Percentiles rank a stretch among this genome's conserved stretches.
Conservation (phyloP, 2,113 vertebrate species). For the Acrocephalus arundinaceus region DNA sequence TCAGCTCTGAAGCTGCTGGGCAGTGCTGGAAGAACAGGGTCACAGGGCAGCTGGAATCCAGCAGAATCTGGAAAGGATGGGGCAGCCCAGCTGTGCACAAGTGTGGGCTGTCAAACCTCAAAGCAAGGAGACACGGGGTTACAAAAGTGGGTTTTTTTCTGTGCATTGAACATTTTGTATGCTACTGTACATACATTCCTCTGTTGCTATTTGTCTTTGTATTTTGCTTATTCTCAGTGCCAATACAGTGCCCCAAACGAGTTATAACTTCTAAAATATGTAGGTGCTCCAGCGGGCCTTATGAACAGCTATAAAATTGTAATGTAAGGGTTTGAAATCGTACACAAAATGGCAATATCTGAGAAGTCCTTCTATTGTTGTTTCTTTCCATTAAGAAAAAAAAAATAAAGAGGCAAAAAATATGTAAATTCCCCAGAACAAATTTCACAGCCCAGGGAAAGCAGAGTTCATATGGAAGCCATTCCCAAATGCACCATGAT, state of each 20-base stretch:
- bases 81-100: not conserved
- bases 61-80: not conserved
- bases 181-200: not conserved
- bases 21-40: not conserved
- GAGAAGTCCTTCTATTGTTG: not conserved
- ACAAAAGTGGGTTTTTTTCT: not conserved
- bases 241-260: not conserved
- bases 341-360: not conserved
- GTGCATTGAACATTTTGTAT: not conserved
- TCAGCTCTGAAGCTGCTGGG: not conserved
- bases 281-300: not conserved
- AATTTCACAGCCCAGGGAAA: not conserved
- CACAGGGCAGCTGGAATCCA: not conserved
- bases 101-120: not conserved
- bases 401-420: not conserved
- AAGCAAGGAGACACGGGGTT: not conserved
- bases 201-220: not conserved
- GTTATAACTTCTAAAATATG: not conserved
- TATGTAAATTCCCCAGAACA: not conserved
- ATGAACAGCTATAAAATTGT: not conserved
- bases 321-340: not conserved
- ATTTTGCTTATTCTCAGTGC: not conserved
- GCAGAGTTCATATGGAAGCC: not conserved
- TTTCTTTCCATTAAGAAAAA: not conserved
- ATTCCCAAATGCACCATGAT: not conserved